Conservation (phyloP, 2,888 invertebrate species). For the Agonum fuliginosum region DNA sequence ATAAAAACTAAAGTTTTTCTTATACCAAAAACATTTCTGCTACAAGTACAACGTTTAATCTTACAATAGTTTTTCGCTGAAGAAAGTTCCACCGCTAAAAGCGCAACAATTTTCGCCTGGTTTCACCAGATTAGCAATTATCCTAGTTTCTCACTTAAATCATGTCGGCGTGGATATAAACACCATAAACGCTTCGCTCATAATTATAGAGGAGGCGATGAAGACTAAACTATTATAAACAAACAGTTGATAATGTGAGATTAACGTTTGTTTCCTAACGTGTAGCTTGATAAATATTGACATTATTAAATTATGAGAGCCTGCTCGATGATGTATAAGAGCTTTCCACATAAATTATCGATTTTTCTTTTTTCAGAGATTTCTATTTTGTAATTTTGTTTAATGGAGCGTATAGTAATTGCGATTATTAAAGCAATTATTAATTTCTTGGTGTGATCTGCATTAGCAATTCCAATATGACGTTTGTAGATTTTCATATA, state of each 20-base stretch:
- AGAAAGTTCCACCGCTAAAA: slow-evolving; percentile 28
- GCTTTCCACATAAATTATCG: not conserved
- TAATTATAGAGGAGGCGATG: slow-evolving; percentile 20
- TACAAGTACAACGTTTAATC: slow-evolving; percentile 14
- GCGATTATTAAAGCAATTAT: too few relatives aligned
- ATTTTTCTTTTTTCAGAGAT: not conserved
- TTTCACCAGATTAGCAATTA: slow-evolving; percentile 33
- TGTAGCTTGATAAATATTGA: slow-evolving; percentile 35
- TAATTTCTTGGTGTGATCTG: slow-evolving; percentile 15
- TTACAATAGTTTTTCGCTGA: slow-evolving; percentile 26
- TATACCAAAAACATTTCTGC: not conserved
- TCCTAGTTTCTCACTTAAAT: slow-evolving; percentile 35
- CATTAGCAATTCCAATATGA: not conserved
- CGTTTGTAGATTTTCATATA: slow-evolving; percentile 5
- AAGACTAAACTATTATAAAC: slow-evolving; percentile 21
- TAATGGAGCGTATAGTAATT: too few relatives aligned
- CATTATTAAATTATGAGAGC: slow-evolving; percentile 26
- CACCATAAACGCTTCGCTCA: not conserved
- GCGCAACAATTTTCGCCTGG: slow-evolving; percentile 29
- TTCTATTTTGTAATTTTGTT: slow-evolving; percentile 36
- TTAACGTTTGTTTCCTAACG: slow-evolving; percentile 8
- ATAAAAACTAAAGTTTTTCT: slow-evolving; percentile 7
- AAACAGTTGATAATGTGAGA: slow-evolving; percentile 6
- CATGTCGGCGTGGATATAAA: not conserved
- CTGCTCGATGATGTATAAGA: not conserved